Evolutionary conservation across 1,140 invertebrate genomes (phyloP).

Genomic region (Drosophila lacertosa): DNA sequence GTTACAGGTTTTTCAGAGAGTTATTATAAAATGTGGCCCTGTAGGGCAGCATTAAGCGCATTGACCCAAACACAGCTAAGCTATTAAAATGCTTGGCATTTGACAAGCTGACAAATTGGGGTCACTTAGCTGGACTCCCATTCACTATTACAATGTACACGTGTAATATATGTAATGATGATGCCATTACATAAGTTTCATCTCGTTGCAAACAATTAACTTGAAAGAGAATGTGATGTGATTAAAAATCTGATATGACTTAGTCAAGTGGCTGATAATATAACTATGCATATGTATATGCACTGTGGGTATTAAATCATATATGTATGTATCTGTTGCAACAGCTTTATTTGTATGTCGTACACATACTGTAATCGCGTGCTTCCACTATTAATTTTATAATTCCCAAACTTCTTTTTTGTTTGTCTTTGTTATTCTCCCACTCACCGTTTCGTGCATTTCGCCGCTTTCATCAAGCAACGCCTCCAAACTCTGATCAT

Average conservation of each 20-base stretch:
- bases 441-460: constrained; percentile 84
- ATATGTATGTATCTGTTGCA: neutral
- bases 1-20: neutral
- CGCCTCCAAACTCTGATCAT: constrained; percentile 80
- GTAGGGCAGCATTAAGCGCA: constrained; percentile 26
- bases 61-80: constrained; percentile 48
- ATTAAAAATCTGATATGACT: constrained; percentile 10
- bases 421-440: neutral
- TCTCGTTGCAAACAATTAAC: constrained; percentile 57
- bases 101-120: constrained; percentile 45
- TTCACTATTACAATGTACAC: constrained; percentile 7
- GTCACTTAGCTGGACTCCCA: constrained; percentile 25
- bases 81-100: constrained; percentile 40
- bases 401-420: neutral
- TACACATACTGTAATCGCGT: too few species aligned
- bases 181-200: constrained; percentile 54
- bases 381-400: too few species aligned
- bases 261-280: neutral
- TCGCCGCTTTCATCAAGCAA: constrained; percentile 78
- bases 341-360: too few species aligned
- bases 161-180: constrained; percentile 36
- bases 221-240: constrained; percentile 18
- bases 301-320: neutral
- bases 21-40: neutral
- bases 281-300: too few species aligned